A percentile compares a stretch with the other conserved stretches of the same genome.
Evolutionary conservation across 2,888 invertebrate genomes (phyloP).

Genomic region (Pseudolycoriella hygida): DNA sequence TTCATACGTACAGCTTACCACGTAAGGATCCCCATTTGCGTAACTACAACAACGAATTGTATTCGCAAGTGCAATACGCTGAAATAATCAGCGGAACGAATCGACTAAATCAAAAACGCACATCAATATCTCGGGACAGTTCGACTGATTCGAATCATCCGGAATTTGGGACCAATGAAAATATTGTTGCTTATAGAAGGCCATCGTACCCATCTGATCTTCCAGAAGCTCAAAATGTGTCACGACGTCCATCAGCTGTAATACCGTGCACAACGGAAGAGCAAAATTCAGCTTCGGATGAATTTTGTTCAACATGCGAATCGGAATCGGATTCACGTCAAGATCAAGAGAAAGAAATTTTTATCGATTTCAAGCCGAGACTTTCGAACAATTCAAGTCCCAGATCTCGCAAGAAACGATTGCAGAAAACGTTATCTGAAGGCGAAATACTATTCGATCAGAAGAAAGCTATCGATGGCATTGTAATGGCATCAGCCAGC

Average conservation of each 20-base stretch:
- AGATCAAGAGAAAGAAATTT: slow-evolving; percentile 53
- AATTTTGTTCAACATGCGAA: slow-evolving; percentile 12
- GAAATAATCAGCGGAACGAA: slow-evolving; percentile 24
- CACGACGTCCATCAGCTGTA: slow-evolving; percentile 13
- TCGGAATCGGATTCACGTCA: slow-evolving; percentile 10
- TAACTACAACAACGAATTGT: slow-evolving; percentile 9
- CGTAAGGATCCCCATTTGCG: slow-evolving; percentile 21
- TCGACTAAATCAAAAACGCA: not conserved
- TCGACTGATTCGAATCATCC: slow-evolving; percentile 8
- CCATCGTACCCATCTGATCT: slow-evolving; percentile 16
- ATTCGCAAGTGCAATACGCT: slow-evolving; percentile 17
- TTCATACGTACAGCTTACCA: slow-evolving; percentile 25
- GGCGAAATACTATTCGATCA: slow-evolving; percentile 53
- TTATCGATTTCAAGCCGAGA: slow-evolving; percentile 73
- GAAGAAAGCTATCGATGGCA: slow-evolving; percentile 31
- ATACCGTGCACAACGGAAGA: not conserved
- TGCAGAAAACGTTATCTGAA: slow-evolving; percentile 65
- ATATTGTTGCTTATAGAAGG: slow-evolving; percentile 2
- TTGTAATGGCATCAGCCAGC: slow-evolving; percentile 38
- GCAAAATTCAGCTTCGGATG: slow-evolving; percentile 8
- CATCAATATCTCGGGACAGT: slow-evolving; percentile 9
- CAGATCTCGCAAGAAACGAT: slow-evolving; percentile 30
- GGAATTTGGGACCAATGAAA: slow-evolving; percentile 6
- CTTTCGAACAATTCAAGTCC: slow-evolving; percentile 45
- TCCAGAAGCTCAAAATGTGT: slow-evolving; percentile 21